Evolutionary conservation across 1,140 invertebrate species (phyloP).

Genomic region (Drosophila santomea): DNA sequence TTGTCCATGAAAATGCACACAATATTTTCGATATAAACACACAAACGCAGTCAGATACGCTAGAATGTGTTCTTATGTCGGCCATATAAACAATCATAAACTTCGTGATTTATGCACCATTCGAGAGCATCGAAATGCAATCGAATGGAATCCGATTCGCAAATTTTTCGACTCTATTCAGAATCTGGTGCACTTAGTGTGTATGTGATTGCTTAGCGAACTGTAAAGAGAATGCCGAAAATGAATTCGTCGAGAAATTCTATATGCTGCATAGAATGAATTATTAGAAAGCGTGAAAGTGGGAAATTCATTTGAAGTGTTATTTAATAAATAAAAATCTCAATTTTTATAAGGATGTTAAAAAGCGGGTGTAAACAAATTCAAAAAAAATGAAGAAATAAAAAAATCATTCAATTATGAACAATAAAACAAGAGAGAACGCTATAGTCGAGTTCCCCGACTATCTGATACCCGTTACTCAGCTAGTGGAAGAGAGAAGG

Average conservation of each 20-base stretch:
- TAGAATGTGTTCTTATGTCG: constrained; percentile 23
- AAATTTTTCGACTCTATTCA: constrained; percentile 19
- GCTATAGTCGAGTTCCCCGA: too few relatives aligned
- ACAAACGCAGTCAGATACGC: constrained; percentile 19
- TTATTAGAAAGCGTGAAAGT: background rate
- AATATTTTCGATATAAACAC: constrained; percentile 26
- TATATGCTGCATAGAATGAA: too few relatives aligned
- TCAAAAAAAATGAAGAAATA: too few relatives aligned
- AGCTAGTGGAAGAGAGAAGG: too few relatives aligned
- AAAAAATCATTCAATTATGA: too few relatives aligned
- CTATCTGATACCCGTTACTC: too few relatives aligned
- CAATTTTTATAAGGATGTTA: too few relatives aligned
- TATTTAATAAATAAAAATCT: background rate
- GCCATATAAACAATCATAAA: constrained; percentile 56
- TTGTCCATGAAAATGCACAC: constrained; percentile 47
- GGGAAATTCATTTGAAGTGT: too few relatives aligned
- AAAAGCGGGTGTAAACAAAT: too few relatives aligned
- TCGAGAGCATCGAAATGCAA: constrained; percentile 42
- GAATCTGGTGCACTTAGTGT: constrained; percentile 28
- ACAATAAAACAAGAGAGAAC: too few relatives aligned
- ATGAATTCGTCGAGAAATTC: background rate
- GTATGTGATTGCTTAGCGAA: constrained; percentile 1
- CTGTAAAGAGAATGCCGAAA: background rate
- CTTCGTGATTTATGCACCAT: constrained; percentile 43
- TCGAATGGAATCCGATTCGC: constrained; percentile 35